Evolutionary conservation across 1,140 invertebrate genomes (phyloP).

Genomic region (Zelostemma sp.): DNA sequence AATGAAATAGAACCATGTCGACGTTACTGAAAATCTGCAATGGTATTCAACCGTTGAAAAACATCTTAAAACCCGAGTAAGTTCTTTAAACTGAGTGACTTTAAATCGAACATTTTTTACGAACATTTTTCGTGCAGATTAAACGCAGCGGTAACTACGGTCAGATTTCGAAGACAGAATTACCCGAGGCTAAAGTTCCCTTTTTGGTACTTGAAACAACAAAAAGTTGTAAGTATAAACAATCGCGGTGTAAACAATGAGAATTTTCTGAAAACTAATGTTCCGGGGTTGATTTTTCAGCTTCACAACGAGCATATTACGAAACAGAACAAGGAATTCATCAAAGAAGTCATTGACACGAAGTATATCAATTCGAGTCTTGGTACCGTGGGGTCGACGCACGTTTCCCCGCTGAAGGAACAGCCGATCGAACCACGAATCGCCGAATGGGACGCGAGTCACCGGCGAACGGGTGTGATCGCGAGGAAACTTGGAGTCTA

Average conservation of each 20-base stretch:
- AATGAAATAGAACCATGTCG: slow-evolving; percentile 46
- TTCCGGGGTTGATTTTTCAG: no score
- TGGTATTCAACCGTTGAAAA: slow-evolving; percentile 40
- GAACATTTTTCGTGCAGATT: slow-evolving; percentile 33
- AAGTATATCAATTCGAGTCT: slow-evolving; percentile 71
- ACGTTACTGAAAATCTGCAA: slow-evolving; percentile 45
- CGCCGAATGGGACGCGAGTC: slow-evolving; percentile 74
- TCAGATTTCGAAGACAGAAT: slow-evolving; percentile 9
- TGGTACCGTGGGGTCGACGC: slow-evolving; percentile 59
- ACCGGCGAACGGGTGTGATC: slow-evolving; percentile 86
- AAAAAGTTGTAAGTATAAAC: slow-evolving; percentile 66
- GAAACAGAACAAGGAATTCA: slow-evolving; percentile 83
- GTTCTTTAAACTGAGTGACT: no score
- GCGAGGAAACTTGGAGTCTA: slow-evolving; percentile 94
- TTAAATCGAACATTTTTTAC: slow-evolving; percentile 3
- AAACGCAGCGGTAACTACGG: slow-evolving; percentile 10
- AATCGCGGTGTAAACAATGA: no score
- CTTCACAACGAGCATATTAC: slow-evolving; percentile 80
- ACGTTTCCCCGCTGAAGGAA: slow-evolving; percentile 69
- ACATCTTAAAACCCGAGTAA: slow-evolving; percentile 55
- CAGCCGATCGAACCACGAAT: slow-evolving; percentile 70
- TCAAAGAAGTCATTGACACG: slow-evolving; percentile 83
- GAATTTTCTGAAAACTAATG: no score
- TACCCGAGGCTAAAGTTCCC: slow-evolving; percentile 71
- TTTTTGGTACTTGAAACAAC: slow-evolving; percentile 72